These are phyloP conservation scores for Liopterus haemorrhoidalis DNA, from an alignment of 2,888 invertebrate species.

Conservation along the genomic window DNA sequence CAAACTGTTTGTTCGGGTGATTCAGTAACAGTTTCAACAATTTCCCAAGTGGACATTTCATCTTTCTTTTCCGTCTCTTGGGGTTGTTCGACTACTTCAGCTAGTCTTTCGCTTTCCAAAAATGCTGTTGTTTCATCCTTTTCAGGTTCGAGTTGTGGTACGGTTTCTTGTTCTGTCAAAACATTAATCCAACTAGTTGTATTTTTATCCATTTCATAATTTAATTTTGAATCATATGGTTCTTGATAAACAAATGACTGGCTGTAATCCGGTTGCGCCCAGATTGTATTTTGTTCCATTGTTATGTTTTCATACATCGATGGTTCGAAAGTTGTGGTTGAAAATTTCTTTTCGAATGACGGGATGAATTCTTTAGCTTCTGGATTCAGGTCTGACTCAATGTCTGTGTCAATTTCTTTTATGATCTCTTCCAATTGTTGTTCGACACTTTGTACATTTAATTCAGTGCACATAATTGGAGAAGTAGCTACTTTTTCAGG, in stretches of 20 bases:
- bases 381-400: constrained; percentile 42
- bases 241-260: constrained; percentile 16
- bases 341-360: constrained; percentile 14
- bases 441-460: constrained; percentile 15
- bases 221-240: constrained; percentile 18
- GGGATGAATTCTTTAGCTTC: constrained; percentile 45
- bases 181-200: constrained; percentile 40
- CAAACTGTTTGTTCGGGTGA: neutral
- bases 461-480: constrained; percentile 29
- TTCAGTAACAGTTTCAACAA: constrained; percentile 3
- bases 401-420: constrained; percentile 40
- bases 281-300: constrained; percentile 18
- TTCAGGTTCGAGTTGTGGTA: constrained; percentile 1
- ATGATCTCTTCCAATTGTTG: constrained; percentile 40
- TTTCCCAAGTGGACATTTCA: constrained; percentile 1
- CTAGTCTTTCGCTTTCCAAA: neutral
- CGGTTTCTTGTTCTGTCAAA: constrained; percentile 19
- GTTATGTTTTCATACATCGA: constrained; percentile 14
- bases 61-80: constrained; percentile 7
- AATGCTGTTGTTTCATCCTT: constrained; percentile 8
- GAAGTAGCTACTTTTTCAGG: constrained; percentile 14
- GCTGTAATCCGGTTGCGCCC: constrained; percentile 11
- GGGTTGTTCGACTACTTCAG: neutral
- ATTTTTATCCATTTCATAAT: constrained; percentile 38
- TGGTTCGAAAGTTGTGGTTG: constrained; percentile 12